A percentile compares a stretch with the other conserved stretches of the same genome.
Evolutionary conservation across 2,888 invertebrate species (phyloP).

Genomic region (Ceratothoa steindachneri): DNA sequence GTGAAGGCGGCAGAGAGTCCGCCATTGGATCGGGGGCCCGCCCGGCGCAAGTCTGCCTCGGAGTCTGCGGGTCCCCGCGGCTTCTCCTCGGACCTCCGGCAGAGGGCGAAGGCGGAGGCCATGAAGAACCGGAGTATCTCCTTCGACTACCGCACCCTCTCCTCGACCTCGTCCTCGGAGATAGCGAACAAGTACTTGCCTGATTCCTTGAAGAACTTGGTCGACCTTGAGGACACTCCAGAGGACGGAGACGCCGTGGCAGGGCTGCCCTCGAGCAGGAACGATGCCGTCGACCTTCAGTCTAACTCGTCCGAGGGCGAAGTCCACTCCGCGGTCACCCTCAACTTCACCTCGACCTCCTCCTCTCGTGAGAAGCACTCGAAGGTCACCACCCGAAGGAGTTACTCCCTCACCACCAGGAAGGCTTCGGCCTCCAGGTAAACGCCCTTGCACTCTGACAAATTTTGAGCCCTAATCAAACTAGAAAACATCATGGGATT

Average conservation of each 20-base stretch:
- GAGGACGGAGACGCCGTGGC: neutral
- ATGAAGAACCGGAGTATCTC: neutral
- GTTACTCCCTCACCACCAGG: neutral
- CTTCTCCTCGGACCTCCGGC: neutral
- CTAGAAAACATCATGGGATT: too few species aligned
- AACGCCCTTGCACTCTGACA: neutral
- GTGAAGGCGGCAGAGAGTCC: neutral
- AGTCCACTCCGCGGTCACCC: neutral
- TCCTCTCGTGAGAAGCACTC: neutral
- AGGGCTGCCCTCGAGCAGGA: neutral
- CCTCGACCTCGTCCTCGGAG: neutral
- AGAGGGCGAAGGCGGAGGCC: neutral
- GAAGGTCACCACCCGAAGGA: neutral
- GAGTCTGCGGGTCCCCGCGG: neutral
- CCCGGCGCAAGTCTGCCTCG: neutral
- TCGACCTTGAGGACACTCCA: neutral
- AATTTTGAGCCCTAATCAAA: too few species aligned
- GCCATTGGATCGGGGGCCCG: neutral
- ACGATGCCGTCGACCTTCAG: neutral
- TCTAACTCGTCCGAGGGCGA: neutral
- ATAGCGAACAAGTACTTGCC: neutral
- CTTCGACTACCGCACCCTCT: neutral
- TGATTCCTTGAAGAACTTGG: neutral
- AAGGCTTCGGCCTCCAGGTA: neutral
- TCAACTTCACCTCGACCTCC: neutral